A percentile compares a stretch with the other conserved stretches of the same genome.
Conservation (phyloP, 2,113 vertebrate species). For the Clarias gariepinus region DNA sequence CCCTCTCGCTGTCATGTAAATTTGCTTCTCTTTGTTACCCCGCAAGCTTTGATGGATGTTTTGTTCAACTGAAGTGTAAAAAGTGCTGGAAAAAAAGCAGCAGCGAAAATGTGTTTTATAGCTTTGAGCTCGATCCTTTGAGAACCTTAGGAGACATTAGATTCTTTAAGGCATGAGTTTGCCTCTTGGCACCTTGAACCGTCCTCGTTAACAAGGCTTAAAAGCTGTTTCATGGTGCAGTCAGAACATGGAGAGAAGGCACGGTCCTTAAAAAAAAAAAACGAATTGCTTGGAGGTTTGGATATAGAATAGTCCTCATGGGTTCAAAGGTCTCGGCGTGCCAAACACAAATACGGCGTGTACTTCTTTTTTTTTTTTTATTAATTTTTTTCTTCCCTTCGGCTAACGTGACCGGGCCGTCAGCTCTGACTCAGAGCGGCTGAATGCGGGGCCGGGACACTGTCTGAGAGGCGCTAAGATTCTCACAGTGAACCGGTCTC, state of each 20-base stretch:
- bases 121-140: slow-evolving; percentile 27
- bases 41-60: slow-evolving; percentile 32
- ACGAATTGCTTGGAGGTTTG: not conserved
- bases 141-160: not conserved
- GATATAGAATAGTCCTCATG: too few relatives aligned
- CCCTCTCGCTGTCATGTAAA: not conserved
- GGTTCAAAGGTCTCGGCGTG: not conserved
- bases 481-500: slow-evolving; percentile 99
- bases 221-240: not conserved
- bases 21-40: not conserved
- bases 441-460: slow-evolving; percentile 92
- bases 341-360: not conserved
- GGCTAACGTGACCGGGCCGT: not conserved
- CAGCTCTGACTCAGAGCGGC: slow-evolving; percentile 60
- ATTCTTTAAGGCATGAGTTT: not conserved
- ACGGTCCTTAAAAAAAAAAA: not conserved
- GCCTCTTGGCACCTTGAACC: not conserved
- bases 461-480: slow-evolving; percentile 90
- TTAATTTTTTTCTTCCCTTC: too few relatives aligned
- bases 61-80: slow-evolving; percentile 30
- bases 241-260: not conserved
- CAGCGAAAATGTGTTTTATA: not conserved
- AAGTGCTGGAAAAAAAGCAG: not conserved
- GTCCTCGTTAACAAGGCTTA: not conserved
- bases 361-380: not conserved